A percentile compares a stretch with the other conserved stretches of the same genome.
Conservation (phyloP, 1,140 invertebrate genomes). For the Trissolcus basalis region DNA sequence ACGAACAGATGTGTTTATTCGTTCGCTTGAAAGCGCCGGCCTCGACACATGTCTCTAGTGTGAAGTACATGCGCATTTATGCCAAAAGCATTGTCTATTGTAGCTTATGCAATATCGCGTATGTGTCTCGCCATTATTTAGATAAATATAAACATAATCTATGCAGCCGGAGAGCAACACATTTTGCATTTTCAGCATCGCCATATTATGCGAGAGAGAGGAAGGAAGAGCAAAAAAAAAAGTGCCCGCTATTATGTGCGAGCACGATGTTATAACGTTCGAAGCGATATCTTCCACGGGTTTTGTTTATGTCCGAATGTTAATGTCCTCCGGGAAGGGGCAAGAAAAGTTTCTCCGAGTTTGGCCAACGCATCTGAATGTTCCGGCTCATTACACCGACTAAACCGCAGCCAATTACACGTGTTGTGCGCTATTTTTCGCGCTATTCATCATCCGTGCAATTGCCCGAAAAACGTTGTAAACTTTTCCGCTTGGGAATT, state of each 20-base stretch:
- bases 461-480: too few species aligned
- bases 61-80: conserved; percentile 59
- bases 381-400: conserved; percentile 22
- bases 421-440: not conserved
- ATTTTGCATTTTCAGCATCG: conserved; percentile 20
- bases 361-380: conserved; percentile 25
- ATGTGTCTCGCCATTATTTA: conserved; percentile 31
- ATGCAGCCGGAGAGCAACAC: conserved; percentile 12
- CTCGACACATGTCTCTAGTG: conserved; percentile 60
- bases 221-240: not conserved
- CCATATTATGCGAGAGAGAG: conserved; percentile 6
- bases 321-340: too few species aligned
- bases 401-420: conserved; percentile 20
- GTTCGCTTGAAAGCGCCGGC: conserved; percentile 55
- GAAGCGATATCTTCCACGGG: conserved; percentile 20
- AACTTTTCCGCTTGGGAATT: too few species aligned
- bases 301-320: conserved; percentile 23
- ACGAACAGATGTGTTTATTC: conserved; percentile 56
- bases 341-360: conserved; percentile 16
- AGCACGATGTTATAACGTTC: conserved; percentile 5
- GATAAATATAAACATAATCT: conserved; percentile 54
- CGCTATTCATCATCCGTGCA: not conserved
- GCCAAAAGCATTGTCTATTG: conserved; percentile 55
- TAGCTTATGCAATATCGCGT: conserved; percentile 38
- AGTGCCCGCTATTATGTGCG: not conserved